phyloP scores from a whole-genome alignment of 2,113 vertebrate species.

The Oryzias javanicus region DNA sequence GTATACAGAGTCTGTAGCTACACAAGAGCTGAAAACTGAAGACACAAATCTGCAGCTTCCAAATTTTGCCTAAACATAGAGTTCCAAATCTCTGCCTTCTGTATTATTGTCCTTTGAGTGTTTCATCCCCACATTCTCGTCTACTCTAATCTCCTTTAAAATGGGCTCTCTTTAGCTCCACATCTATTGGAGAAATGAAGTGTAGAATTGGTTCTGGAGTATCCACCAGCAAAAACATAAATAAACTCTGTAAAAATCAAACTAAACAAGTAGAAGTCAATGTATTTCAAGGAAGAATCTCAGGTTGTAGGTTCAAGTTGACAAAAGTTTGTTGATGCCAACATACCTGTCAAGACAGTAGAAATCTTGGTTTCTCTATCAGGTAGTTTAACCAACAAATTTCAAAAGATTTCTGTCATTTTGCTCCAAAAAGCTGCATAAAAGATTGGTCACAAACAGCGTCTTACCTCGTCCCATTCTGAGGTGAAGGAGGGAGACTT shows the following conservation, averaged over 20 bases:
- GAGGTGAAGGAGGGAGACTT: conserved; percentile 96
- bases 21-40: conserved; percentile 14
- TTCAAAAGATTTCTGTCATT: too few relatives aligned
- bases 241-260: not conserved
- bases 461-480: conserved; percentile 94
- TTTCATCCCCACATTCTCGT: conserved; percentile 42
- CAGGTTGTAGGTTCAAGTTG: too few relatives aligned
- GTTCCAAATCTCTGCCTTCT: conserved; percentile 43
- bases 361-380: too few relatives aligned
- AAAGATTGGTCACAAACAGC: not conserved
- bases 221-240: conserved; percentile 11
- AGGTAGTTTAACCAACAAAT: too few relatives aligned
- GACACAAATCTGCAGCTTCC: conserved; percentile 27
- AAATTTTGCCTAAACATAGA: conserved; percentile 36
- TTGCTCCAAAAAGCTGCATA: too few relatives aligned
- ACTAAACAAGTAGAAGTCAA: not conserved
- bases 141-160: conserved; percentile 45
- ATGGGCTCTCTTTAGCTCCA: conserved; percentile 26
- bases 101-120: conserved; percentile 32
- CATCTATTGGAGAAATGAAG: conserved; percentile 34
- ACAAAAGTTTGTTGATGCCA: too few relatives aligned
- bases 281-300: too few relatives aligned
- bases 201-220: conserved; percentile 17
- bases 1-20: conserved; percentile 9
- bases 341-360: too few relatives aligned